phyloP scores from a whole-genome alignment of 2,113 vertebrate species.

The Axis porcinus region DNA sequence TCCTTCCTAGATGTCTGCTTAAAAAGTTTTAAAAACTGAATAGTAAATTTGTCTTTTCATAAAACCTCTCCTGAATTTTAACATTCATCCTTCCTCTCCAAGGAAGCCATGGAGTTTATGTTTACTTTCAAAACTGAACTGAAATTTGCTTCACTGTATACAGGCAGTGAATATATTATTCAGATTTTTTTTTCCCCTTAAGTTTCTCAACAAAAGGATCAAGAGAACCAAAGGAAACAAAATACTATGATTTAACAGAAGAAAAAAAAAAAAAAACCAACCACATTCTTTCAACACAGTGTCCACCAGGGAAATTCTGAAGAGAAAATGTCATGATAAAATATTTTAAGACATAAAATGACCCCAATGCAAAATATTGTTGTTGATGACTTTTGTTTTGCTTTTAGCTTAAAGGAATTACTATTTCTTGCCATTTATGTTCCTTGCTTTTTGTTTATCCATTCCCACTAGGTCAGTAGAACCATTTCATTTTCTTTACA shows the following conservation, averaged over 20 bases:
- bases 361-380: constrained; percentile 48
- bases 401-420: constrained; percentile 54
- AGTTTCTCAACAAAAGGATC: constrained; percentile 53
- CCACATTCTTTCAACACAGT: constrained; percentile 47
- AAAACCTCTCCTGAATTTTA: constrained; percentile 23
- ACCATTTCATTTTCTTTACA: constrained; percentile 51
- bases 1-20: constrained; percentile 22
- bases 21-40: constrained; percentile 5
- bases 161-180: neutral
- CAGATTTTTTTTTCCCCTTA: neutral
- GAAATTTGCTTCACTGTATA: constrained; percentile 43
- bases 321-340: constrained; percentile 54
- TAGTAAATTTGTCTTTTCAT: constrained; percentile 36
- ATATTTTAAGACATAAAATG: constrained; percentile 60
- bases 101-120: neutral
- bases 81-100: constrained; percentile 2
- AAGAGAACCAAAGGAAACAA: constrained; percentile 44
- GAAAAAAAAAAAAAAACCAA: neutral
- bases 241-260: constrained; percentile 47
- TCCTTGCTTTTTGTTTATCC: constrained; percentile 34
- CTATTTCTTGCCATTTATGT: constrained; percentile 43
- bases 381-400: constrained; percentile 27
- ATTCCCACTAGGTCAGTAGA: constrained; percentile 43
- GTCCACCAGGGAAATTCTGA: constrained; percentile 28
- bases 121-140: constrained; percentile 49